Base-by-base conservation (phyloP, 2,797 vertebrate species). In the Adrianichthys oophorus region DNA sequence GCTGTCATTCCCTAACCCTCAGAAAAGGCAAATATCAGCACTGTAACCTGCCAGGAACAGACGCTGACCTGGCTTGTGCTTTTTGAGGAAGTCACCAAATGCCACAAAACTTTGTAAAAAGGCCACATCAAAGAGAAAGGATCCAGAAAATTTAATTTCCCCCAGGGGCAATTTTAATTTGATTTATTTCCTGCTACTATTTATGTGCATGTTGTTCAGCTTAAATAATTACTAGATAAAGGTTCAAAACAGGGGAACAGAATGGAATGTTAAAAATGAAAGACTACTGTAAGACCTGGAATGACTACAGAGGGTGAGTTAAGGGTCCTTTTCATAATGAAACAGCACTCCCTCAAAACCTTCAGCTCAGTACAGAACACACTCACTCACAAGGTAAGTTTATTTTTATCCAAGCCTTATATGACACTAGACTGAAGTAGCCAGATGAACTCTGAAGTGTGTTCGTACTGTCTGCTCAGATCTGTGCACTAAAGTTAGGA, bases 21-120 rank as follows among this genome's bases (percentile, higher is more conserved):
- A 83, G 84, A 83, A 80, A 77, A 68, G 48, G 49, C 67, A 45
- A 48, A 64, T 63, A 77, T 88, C 87, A 90, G 89, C 89, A 88
- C 64, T 67, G 77, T 72, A 52, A 79, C 74, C 73, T 83, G 78
- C 76, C 75, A 72, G 61, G 59, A 63, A 48, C 52, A 56, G 52
- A 41, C 18, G 32, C 62, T 50, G 44, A 59, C 44, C 52, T 48
- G 73, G 42, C 47, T 47, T 43, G 37, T 56, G 47, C 65, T 65
- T 52, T 71, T 46, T 58, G 54, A 52, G 10, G 12, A 15, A 29
- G 69, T 64, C 58, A 52, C 56, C 59, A 65, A 58, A 41, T 7
- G 13, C 13, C 32, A 43, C 29, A 16, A 29, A n/a, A 48, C 52
- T 26, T 32, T 32, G 26, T 41, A 37, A 21, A 41, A 17, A 57